Conservation (phyloP, 2,888 invertebrate species). For the Tupiocoris notatus region DNA sequence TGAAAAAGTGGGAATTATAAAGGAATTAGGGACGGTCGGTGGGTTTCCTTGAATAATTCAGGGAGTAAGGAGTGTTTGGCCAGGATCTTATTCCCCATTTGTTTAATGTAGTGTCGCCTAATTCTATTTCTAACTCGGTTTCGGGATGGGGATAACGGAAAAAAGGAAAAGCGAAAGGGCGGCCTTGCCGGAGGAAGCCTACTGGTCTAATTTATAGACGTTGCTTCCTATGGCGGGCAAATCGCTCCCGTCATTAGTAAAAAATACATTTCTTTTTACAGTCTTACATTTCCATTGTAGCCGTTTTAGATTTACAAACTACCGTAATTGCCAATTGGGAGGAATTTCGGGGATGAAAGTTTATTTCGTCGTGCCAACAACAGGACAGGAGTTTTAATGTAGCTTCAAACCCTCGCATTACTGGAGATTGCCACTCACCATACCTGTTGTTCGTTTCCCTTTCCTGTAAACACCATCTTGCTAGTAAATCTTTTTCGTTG, state of each 20-base stretch:
- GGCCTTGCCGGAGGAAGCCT: conserved; percentile 7
- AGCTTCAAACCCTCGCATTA: background rate
- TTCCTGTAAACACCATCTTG: background rate
- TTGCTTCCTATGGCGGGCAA: conserved; percentile 38
- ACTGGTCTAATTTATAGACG: conserved; percentile 36
- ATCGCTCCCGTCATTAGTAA: conserved; percentile 43
- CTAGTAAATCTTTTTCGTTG: background rate
- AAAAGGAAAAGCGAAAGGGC: background rate
- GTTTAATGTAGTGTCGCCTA: conserved; percentile 47
- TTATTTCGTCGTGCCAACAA: background rate
- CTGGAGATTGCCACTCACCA: background rate
- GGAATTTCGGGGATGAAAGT: background rate
- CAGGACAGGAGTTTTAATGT: background rate
- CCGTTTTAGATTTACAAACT: conserved; percentile 31
- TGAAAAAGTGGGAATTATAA: conserved; percentile 40
- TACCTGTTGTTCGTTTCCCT: background rate
- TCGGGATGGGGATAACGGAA: conserved; percentile 3
- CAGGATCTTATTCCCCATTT: conserved; percentile 44
- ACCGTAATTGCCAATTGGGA: conserved; percentile 33
- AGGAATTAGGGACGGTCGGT: conserved; percentile 36
- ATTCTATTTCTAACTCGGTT: conserved; percentile 43
- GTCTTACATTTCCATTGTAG: conserved; percentile 42
- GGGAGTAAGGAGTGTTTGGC: conserved; percentile 38
- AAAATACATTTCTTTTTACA: conserved; percentile 21
- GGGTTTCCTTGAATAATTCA: conserved; percentile 39